Conservation (phyloP, 2,113 vertebrate genomes). For the Melanocharis versteri region DNA sequence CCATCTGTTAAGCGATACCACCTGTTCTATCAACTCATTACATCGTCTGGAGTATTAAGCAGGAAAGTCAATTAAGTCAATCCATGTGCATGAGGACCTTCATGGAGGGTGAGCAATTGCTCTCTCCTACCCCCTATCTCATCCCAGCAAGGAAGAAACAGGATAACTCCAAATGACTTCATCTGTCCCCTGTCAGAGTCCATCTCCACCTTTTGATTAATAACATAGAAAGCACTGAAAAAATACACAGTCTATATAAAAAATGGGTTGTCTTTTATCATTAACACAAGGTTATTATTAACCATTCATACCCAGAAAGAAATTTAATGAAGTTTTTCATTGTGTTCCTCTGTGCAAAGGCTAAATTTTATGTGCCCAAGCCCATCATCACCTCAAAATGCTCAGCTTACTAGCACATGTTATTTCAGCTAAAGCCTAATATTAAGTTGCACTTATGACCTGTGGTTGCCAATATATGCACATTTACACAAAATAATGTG, state of each 20-base stretch:
- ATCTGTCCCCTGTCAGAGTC: background rate
- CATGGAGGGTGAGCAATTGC: background rate
- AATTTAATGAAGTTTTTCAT: background rate
- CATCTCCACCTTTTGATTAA: background rate
- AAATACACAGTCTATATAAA: background rate
- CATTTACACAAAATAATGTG: background rate
- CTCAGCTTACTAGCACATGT: background rate
- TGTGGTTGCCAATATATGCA: background rate
- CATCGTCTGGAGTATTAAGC: background rate
- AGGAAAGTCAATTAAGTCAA: constrained; percentile 6
- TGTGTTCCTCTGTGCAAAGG: background rate
- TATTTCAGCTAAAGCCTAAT: background rate
- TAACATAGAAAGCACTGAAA: background rate
- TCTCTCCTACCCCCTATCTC: background rate
- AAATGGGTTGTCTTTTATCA: background rate
- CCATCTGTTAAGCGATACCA: constrained; percentile 37
- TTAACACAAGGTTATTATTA: background rate
- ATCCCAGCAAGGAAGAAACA: background rate
- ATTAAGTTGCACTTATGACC: background rate
- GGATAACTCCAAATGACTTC: background rate
- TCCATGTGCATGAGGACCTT: background rate
- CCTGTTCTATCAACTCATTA: constrained; percentile 28
- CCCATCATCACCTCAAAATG: background rate
- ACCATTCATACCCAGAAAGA: background rate
- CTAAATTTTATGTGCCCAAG: background rate